Percentiles rank a stretch among this genome's conserved stretches.
phyloP scores from a whole-genome alignment of 2,113 vertebrate genomes.

The Melanerpes formicivorus region DNA sequence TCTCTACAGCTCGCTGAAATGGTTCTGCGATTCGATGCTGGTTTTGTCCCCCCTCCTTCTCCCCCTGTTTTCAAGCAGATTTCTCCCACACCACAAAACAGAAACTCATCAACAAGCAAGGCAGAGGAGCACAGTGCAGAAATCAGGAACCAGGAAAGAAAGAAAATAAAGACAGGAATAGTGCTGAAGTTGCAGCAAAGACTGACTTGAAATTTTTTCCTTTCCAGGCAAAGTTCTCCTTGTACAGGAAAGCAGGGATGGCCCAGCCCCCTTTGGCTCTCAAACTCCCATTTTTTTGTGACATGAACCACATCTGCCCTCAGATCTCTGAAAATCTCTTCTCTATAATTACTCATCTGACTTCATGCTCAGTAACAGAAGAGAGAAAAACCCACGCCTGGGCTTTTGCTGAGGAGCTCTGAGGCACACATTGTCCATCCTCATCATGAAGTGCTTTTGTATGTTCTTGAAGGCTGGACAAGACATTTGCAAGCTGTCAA shows the following conservation, averaged over 20 bases:
- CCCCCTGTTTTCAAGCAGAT: background rate
- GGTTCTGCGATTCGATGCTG: no score
- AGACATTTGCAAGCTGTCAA: background rate
- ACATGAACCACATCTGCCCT: background rate
- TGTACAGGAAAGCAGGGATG: background rate
- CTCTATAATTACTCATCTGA: background rate
- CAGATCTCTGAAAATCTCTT: background rate
- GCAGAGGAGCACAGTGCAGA: background rate
- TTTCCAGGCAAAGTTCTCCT: background rate
- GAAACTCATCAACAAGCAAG: background rate
- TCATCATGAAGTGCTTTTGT: background rate
- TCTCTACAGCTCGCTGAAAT: no score
- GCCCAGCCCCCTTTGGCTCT: background rate
- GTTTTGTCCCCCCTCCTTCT: no score
- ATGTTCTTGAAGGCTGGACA: background rate
- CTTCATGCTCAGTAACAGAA: background rate
- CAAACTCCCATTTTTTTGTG: background rate
- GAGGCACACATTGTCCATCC: background rate
- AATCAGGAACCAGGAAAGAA: background rate
- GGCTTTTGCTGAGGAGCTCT: background rate
- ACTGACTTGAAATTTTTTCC: background rate
- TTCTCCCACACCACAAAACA: background rate
- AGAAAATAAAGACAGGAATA: background rate
- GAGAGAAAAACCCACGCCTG: background rate
- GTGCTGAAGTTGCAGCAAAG: background rate